Conservation (phyloP, 2,113 vertebrate species). For the Glaucidium brasilianum region DNA sequence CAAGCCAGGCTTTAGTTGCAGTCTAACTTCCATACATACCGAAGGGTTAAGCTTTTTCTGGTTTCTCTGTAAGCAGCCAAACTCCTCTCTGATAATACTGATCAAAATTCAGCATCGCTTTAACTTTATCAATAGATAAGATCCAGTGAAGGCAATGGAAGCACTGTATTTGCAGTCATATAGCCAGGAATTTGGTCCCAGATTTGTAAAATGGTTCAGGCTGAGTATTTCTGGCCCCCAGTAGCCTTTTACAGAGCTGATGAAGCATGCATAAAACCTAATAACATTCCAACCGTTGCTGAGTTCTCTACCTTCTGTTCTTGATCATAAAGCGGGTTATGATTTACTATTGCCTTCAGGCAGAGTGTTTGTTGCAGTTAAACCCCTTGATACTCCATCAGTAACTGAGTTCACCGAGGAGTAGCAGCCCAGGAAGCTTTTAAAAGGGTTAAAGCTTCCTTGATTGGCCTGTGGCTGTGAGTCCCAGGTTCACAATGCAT, state of each 20-base stretch:
- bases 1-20: neutral
- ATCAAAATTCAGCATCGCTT: neutral
- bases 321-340: neutral
- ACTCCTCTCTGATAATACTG: neutral
- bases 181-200: neutral
- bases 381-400: neutral
- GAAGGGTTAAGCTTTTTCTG: neutral
- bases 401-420: neutral
- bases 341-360: neutral
- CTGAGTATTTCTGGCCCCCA: neutral
- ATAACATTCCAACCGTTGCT: neutral
- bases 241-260: neutral
- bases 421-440: neutral
- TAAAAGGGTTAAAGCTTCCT: neutral
- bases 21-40: neutral
- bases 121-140: neutral
- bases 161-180: neutral
- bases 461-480: neutral
- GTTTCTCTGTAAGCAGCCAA: neutral
- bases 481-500: neutral
- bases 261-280: neutral
- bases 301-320: neutral
- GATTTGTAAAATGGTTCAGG: neutral
- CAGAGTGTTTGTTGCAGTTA: neutral
- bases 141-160: neutral